Percentiles rank a stretch among this genome's conserved stretches.
phyloP scores from a whole-genome alignment of 2,888 invertebrate species.

The Phalera bucephala region DNA sequence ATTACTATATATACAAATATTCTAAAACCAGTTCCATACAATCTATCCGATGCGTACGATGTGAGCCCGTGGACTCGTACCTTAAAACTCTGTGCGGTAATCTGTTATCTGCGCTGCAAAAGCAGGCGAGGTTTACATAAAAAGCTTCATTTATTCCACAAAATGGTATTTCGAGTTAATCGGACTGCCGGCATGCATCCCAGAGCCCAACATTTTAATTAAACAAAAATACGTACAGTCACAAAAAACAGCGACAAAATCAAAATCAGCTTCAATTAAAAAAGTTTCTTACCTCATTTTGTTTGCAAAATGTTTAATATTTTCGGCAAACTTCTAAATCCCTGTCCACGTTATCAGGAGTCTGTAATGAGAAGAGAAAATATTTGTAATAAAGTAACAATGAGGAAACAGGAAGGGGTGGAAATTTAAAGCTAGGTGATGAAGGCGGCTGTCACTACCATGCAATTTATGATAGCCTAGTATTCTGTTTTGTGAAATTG shows the following conservation, averaged over 20 bases:
- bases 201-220: conserved; percentile 8
- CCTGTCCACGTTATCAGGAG: conserved; percentile 9
- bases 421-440: conserved; percentile 27
- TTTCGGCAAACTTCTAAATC: conserved; percentile 23
- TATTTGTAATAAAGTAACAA: conserved; percentile 32
- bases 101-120: too few species aligned
- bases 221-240: conserved; percentile 6
- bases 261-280: conserved; percentile 7
- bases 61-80: too few species aligned
- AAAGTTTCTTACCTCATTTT: conserved; percentile 5
- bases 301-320: conserved; percentile 12
- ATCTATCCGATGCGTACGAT: too few species aligned
- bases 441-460: conserved; percentile 14
- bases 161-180: too few species aligned
- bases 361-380: conserved; percentile 28
- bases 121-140: too few species aligned
- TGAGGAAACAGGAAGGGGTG: conserved; percentile 25
- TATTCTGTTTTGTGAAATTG: conserved; percentile 27
- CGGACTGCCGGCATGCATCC: too few species aligned
- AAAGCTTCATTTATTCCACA: too few species aligned
- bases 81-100: too few species aligned
- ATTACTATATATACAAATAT: too few species aligned
- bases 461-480: conserved; percentile 20
- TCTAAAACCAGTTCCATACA: too few species aligned
- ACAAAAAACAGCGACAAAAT: too few species aligned